Evolutionary conservation across 1,140 invertebrate species (phyloP).

Genomic region (Catajapyx aquilonaris): DNA sequence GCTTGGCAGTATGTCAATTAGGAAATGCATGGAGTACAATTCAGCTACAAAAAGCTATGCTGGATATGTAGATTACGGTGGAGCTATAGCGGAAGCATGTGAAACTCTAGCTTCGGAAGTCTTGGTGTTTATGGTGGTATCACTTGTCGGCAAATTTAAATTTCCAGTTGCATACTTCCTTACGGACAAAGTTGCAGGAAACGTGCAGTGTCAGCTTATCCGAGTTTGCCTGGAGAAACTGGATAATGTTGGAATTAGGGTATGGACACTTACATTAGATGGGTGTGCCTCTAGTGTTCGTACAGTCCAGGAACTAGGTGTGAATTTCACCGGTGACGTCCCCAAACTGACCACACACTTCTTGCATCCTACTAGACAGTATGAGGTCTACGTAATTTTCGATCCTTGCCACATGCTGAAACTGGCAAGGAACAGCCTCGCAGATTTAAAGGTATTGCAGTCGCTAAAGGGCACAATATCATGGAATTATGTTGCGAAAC

Average conservation of each 20-base stretch:
- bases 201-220: slow-evolving; percentile 2
- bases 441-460: slow-evolving; percentile 9
- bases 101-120: not conserved
- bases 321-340: slow-evolving; percentile 7
- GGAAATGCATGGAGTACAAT: not conserved
- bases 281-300: too few species aligned
- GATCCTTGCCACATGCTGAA: slow-evolving; percentile 15
- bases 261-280: too few species aligned
- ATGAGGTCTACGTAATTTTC: slow-evolving; percentile 3
- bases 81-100: not conserved
- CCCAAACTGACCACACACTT: too few species aligned
- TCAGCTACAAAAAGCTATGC: not conserved
- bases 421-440: slow-evolving; percentile 12
- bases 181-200: not conserved
- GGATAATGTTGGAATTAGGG: too few species aligned
- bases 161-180: slow-evolving; percentile 6
- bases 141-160: slow-evolving; percentile 1
- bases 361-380: too few species aligned
- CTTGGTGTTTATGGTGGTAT: slow-evolving; percentile 5
- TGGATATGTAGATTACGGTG: slow-evolving; percentile 1
- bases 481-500: slow-evolving; percentile 12
- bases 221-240: too few species aligned
- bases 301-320: too few species aligned
- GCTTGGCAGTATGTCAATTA: slow-evolving; percentile 1
- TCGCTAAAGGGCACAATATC: slow-evolving; percentile 8